Evolutionary conservation across 37 sponge, comb jelly and placozoan genomes (phyloP).

Genomic region (Aplysina aerophoba): DNA sequence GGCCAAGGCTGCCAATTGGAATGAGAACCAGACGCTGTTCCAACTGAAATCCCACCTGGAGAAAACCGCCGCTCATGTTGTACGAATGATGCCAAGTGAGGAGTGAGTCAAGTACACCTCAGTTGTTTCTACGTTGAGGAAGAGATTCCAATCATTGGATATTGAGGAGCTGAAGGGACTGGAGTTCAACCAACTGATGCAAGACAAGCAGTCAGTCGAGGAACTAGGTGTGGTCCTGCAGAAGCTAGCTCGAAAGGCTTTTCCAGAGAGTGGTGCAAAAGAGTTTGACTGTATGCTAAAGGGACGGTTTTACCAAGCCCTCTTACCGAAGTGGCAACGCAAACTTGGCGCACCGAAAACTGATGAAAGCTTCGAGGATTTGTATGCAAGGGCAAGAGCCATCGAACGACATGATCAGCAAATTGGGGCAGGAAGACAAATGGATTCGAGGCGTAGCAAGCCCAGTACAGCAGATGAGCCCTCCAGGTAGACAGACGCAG

Average conservation of each 20-base stretch:
- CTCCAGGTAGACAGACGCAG: background rate
- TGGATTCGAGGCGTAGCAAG: background rate
- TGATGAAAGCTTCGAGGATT: constrained; percentile 29
- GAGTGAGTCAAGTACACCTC: background rate
- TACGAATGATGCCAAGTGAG: constrained; percentile 2
- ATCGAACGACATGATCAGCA: constrained; percentile 1
- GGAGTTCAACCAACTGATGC: constrained; percentile 36
- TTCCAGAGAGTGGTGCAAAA: constrained; percentile 17
- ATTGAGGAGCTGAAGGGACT: constrained; percentile 43
- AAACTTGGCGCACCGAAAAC: constrained; percentile 31
- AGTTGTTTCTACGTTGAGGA: background rate
- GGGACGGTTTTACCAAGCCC: constrained; percentile 24
- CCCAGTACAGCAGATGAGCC: background rate
- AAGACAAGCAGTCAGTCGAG: constrained; percentile 33
- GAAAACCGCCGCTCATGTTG: constrained; percentile 1
- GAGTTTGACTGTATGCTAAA: constrained; percentile 31
- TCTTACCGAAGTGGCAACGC: constrained; percentile 32
- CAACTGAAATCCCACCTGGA: constrained; percentile 4
- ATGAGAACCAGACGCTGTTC: constrained; percentile 2
- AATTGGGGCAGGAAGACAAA: background rate
- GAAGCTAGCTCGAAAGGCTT: constrained; percentile 38
- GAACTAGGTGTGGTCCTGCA: constrained; percentile 14
- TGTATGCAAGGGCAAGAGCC: background rate
- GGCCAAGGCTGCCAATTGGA: constrained; percentile 7
- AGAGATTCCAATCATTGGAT: constrained; percentile 27